Evolutionary conservation across 30 jellyfish, hydroid and myxozoan species (phyloP), one percentile per base, ranked within the genome.

Genomic region (Rhopilema esculentum): DNA sequence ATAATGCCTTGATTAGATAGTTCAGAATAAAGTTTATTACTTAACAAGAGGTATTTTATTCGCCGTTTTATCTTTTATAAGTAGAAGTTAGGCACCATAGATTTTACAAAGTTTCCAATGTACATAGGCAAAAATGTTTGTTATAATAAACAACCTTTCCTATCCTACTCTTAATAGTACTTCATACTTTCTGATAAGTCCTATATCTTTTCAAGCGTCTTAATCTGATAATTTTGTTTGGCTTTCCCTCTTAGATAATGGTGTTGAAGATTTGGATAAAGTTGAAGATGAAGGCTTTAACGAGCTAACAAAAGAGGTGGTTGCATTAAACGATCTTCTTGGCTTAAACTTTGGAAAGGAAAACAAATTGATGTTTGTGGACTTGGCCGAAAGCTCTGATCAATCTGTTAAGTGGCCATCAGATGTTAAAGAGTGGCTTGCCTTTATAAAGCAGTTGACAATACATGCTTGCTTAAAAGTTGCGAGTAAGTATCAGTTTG

Each of bases 291-390:
- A 9, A 1, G 27, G 27, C 22, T 26, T 0, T 51, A 28, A 27
- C 12, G 57, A 31, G 75, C 25, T 78, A 29, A 61, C 23, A 4
- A 65, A 78, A 29, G 88, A 62, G 67, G 27, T 57, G 4, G 40
- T 63, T 53, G 88, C 63, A 0, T 23, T 61, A 49, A 24, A 78
- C 22, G 63, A 61, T 15, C 48, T 49, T 32, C 88, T 78, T 27
- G 88, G 88, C 27, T 26, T 26, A 9, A 78, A 57, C 29, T 78
- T 78, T 78, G 88, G 88, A 53, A 19, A n/a, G 76, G 88, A 78
- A 31, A 78, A 62, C 63, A 78, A 40, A 66, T 12, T 62, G 26
- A 27, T 16, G 32, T 1, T 53, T 21, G 12, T 57, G 29, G 50
- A 78, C 53, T 30, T 33, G 19, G 48, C 32, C 25, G 12, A 40